Base-by-base conservation (phyloP, 1,140 invertebrate genomes). In the Procambarus clarkii region DNA sequence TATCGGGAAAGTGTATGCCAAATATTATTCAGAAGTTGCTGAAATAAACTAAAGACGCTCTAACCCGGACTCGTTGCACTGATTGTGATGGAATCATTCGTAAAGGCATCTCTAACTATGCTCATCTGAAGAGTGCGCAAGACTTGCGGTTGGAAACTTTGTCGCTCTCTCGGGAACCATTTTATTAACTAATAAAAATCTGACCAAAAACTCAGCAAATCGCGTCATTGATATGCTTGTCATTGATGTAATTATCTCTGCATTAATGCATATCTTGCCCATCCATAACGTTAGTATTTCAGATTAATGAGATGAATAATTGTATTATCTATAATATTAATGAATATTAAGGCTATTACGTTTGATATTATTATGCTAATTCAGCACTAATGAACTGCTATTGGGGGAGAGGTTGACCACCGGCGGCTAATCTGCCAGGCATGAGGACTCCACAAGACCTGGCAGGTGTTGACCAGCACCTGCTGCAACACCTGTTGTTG, bases 361-460 rank as follows among this genome's bases (percentile, higher is more conserved):
- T 74, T 60, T 87, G 48, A 87, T 87, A 74, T 87, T 13, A 87
- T 87, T 87, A 87, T 87, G 85, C 46, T 87, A 79, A 87, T 79
- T 78, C 9, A 24, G 15, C 74, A 60, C 85, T 79, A 87, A 87
- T 87, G 85, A 87, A 78, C 85, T 24, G 74, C 4, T 21, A 21
- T 34, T 44, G 54, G 13, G 45, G 34, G 21, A 45, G 79, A 83
- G 64, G 71, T 44, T 54, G 79, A 76, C 34, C 78, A 46, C 60
- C 50, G 0, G 48, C 50, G 78, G 45, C 18, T 48, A 46, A 79
- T 79, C 2, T 50, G 45, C 3, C 7, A n/a, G 18, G 0, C 18
- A 58, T 15, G 15, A 24, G 44, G 34, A 3, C 45, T 15, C 15
- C 45, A n/a, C n/a, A n/a, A n/a, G n/a, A n/a, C n/a, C n/a, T n/a